phyloP scores from a whole-genome alignment of 1,140 invertebrate genomes.

The Agrypnia vestita region DNA sequence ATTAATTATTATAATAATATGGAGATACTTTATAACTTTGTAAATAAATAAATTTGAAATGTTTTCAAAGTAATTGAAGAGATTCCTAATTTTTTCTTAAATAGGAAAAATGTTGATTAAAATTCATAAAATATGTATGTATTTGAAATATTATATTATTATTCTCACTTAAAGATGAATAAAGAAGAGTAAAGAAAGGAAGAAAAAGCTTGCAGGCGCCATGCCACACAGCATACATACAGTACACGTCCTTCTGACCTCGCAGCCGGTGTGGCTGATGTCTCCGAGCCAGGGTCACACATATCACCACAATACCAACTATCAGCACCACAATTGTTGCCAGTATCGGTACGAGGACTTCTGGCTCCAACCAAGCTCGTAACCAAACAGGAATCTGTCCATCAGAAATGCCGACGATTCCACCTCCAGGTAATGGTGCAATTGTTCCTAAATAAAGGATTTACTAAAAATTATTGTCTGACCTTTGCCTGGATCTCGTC shows the following conservation, averaged over 20 bases:
- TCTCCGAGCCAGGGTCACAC: constrained; percentile 86
- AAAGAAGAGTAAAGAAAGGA: constrained; percentile 62
- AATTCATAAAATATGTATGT: background rate
- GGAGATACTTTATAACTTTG: too few relatives aligned
- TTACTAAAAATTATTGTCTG: constrained; percentile 64
- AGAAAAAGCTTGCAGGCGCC: constrained; percentile 66
- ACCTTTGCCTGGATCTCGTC: constrained; percentile 89
- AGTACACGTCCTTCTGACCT: constrained; percentile 81
- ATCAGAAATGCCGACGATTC: constrained; percentile 70
- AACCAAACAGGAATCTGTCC: constrained; percentile 83
- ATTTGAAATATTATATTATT: background rate
- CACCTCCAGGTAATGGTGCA: constrained; percentile 82
- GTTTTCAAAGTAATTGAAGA: too few relatives aligned
- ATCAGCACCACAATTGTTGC: constrained; percentile 90
- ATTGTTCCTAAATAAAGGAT: constrained; percentile 79
- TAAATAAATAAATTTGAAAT: too few relatives aligned
- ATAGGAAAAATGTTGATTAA: too few relatives aligned
- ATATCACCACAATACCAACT: constrained; percentile 91
- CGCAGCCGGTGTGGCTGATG: constrained; percentile 86
- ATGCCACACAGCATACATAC: constrained; percentile 75
- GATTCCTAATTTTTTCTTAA: too few relatives aligned
- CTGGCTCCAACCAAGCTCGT: constrained; percentile 88
- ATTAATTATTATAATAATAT: too few relatives aligned
- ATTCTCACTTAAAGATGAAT: constrained; percentile 38
- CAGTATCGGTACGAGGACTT: constrained; percentile 87